phyloP scores from a whole-genome alignment of 2,888 invertebrate species.

The Hirtodrosophila duncani region DNA sequence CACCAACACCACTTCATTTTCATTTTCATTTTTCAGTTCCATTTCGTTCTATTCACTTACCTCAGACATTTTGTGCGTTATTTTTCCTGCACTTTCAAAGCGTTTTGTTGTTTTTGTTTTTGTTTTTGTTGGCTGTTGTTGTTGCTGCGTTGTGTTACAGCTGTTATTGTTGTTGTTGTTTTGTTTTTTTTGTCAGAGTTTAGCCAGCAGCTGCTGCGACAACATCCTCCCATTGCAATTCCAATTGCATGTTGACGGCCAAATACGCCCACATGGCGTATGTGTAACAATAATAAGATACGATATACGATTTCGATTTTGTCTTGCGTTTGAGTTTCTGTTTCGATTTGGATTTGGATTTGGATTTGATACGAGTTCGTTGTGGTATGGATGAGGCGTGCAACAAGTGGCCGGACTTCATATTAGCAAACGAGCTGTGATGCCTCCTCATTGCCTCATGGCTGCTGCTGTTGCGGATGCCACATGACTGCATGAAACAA shows the following conservation, averaged over 20 bases:
- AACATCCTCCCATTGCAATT: constrained; percentile 40
- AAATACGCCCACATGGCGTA: constrained; percentile 53
- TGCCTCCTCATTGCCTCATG: constrained; percentile 40
- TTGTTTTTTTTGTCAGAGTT: constrained; percentile 1
- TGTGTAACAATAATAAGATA: constrained; percentile 31
- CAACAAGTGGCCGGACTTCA: constrained; percentile 61
- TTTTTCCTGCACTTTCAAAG: constrained; percentile 22
- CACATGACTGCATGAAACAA: constrained; percentile 19
- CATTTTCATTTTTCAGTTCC: neutral
- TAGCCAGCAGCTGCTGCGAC: constrained; percentile 28
- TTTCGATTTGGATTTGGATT: too few relatives aligned
- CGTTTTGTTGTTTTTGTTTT: constrained; percentile 15
- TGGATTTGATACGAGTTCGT: constrained; percentile 11
- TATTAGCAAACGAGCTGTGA: constrained; percentile 35
- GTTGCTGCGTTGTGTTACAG: constrained; percentile 2
- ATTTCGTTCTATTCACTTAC: constrained; percentile 34
- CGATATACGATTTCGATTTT: too few relatives aligned
- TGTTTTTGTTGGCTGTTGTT: constrained; percentile 13
- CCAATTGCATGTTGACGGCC: too few relatives aligned
- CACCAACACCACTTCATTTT: too few relatives aligned
- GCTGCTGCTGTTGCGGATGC: constrained; percentile 37
- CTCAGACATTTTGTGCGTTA: constrained; percentile 55
- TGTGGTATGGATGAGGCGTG: constrained; percentile 38
- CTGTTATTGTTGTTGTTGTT: constrained; percentile 14
- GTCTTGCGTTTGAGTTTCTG: too few relatives aligned